Conservation (phyloP, 2,113 vertebrate genomes). For the Drymodes brunneopygia region DNA sequence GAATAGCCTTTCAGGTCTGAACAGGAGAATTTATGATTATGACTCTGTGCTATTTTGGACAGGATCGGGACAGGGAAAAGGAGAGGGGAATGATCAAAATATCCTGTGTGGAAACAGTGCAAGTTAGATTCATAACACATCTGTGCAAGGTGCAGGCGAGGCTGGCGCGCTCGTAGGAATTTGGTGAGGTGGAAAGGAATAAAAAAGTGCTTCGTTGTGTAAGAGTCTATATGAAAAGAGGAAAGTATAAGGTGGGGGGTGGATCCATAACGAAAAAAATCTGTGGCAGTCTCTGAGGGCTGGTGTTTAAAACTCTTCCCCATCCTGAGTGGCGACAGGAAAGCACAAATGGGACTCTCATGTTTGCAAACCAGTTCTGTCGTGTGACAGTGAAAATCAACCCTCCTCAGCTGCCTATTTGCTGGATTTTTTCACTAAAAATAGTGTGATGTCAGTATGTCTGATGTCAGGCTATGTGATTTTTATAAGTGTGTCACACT, state of each 20-base stretch:
- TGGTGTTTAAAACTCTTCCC: not conserved
- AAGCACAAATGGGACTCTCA: not conserved
- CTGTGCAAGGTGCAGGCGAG: constrained; percentile 51
- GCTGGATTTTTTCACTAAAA: not conserved
- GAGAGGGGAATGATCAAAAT: not conserved
- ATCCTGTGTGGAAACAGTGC: constrained; percentile 15
- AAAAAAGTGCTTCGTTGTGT: not conserved
- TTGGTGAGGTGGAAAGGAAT: not conserved
- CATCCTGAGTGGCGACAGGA: not conserved
- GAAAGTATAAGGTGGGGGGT: not conserved
- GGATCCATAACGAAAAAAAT: not conserved
- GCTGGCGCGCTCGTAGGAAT: constrained; percentile 41
- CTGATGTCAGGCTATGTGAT: not conserved
- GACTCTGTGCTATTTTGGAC: not conserved
- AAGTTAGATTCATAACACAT: constrained; percentile 67
- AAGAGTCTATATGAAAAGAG: not conserved
- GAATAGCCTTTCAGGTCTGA: not conserved
- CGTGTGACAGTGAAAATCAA: not conserved
- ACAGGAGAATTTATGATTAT: not conserved
- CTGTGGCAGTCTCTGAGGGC: not conserved
- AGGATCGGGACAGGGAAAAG: not conserved
- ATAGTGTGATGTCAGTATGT: not conserved
- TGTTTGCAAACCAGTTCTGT: not conserved
- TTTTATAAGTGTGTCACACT: fast-evolving
- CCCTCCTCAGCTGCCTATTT: not conserved